A percentile compares a stretch with the other conserved stretches of the same genome.
These are phyloP conservation scores for Microctonus aethiopoides DNA, from an alignment of 2,888 invertebrate genomes.

Conservation along the genomic window DNA sequence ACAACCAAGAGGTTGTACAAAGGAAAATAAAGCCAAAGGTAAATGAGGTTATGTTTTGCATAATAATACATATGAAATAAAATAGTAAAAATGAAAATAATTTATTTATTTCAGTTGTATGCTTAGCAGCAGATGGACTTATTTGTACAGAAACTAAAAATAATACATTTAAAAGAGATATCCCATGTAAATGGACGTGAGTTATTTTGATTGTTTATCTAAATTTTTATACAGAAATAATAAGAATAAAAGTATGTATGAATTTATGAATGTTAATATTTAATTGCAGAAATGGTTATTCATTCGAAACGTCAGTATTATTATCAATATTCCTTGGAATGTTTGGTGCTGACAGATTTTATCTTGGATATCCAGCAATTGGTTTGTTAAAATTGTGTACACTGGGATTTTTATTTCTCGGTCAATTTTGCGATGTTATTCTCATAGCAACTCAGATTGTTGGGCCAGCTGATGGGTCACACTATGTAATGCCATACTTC, in stretches of 20 bases:
- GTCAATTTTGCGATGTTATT: constrained; percentile 94
- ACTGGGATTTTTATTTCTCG: constrained; percentile 94
- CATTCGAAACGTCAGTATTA: constrained; percentile 89
- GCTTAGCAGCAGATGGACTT: constrained; percentile 85
- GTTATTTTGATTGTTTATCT: too few species aligned
- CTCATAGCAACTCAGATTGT: constrained; percentile 95
- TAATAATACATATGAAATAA: neutral
- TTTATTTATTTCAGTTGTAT: constrained; percentile 72
- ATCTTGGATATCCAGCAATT: constrained; percentile 97
- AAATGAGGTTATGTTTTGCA: constrained; percentile 45
- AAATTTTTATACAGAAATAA: too few species aligned
- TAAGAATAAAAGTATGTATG: too few species aligned
- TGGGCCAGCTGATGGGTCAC: constrained; percentile 94
- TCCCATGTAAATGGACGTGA: constrained; percentile 96
- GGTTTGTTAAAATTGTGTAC: constrained; percentile 96
- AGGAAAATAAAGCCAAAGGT: constrained; percentile 86
- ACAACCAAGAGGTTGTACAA: constrained; percentile 82
- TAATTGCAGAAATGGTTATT: constrained; percentile 87
- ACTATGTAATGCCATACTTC: constrained; percentile 92
- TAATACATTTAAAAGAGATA: constrained; percentile 81
- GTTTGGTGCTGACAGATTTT: constrained; percentile 97
- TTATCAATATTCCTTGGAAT: constrained; percentile 97
- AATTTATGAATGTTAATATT: constrained; percentile 13
- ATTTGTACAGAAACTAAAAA: constrained; percentile 84
- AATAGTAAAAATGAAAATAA: neutral